Conservation (phyloP, 2,888 invertebrate genomes). For the Lordiphosa fenestrarum region DNA sequence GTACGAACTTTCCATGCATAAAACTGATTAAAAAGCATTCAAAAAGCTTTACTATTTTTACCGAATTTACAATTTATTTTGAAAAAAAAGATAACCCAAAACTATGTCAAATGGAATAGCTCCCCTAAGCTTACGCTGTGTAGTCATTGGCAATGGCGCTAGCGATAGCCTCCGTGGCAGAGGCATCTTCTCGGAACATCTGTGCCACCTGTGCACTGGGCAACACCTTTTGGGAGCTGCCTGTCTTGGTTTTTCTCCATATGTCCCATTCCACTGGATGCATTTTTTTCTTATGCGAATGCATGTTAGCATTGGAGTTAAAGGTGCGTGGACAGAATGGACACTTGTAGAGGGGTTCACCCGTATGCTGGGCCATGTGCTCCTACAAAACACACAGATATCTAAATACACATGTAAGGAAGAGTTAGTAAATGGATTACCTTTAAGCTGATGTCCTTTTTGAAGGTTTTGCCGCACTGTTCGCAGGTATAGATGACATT, state of each 20-base stretch:
- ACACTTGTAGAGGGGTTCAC: constrained; percentile 78
- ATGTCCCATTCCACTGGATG: constrained; percentile 78
- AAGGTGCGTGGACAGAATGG: constrained; percentile 79
- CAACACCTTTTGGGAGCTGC: constrained; percentile 69
- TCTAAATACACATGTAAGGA: not conserved
- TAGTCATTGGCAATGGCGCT: constrained; percentile 57
- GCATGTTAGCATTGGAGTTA: constrained; percentile 79
- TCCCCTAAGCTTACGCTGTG: constrained; percentile 22
- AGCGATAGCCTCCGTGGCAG: constrained; percentile 35
- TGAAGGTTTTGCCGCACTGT: constrained; percentile 79
- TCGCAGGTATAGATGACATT: constrained; percentile 74
- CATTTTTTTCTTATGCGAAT: constrained; percentile 78
- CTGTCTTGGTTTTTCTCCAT: constrained; percentile 75
- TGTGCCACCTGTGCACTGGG: constrained; percentile 68
- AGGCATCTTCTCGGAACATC: constrained; percentile 60
- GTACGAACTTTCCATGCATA: too few species aligned
- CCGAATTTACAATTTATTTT: constrained; percentile 15
- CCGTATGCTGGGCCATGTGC: constrained; percentile 79
- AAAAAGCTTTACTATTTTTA: too few species aligned
- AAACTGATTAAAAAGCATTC: too few species aligned
- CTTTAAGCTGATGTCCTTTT: constrained; percentile 77
- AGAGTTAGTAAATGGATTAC: constrained; percentile 37
- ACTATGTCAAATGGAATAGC: constrained; percentile 12
- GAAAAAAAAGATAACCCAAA: constrained; percentile 16
- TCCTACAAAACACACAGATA: constrained; percentile 55